Conservation (phyloP, 2,888 invertebrate species). For the Pristionchus japonicus region DNA sequence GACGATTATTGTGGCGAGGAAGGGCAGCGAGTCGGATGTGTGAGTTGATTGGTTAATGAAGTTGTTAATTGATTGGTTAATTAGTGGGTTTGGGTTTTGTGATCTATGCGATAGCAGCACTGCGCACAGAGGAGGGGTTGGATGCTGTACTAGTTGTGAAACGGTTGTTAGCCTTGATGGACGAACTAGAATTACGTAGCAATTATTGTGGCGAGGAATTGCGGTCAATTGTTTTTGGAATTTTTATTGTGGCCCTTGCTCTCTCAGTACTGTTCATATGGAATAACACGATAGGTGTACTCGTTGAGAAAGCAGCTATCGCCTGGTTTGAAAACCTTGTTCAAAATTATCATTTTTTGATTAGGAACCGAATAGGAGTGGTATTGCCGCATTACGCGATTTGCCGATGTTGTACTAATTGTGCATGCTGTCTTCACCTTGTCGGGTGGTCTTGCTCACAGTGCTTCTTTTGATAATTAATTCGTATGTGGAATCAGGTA, state of each 20-base stretch:
- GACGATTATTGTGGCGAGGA: constrained; percentile 70
- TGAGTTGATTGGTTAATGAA: constrained; percentile 31
- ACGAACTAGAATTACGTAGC: no score
- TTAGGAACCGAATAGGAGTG: neutral
- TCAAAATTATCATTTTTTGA: neutral
- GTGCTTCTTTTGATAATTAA: no score
- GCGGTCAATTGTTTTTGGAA: neutral
- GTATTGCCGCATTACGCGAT: no score
- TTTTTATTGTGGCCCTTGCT: neutral
- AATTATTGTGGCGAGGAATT: neutral
- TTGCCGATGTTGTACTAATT: no score
- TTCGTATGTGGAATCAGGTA: no score
- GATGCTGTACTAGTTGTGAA: no score
- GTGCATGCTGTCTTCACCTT: neutral
- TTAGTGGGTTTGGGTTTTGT: no score
- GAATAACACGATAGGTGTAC: neutral
- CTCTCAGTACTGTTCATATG: neutral
- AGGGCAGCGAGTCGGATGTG: constrained; percentile 63
- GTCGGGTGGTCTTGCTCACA: neutral
- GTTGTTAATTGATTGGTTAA: neutral
- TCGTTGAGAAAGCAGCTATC: neutral
- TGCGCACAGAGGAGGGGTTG: no score
- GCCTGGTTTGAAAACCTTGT: neutral
- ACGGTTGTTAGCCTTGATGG: no score
- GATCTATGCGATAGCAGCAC: no score